phyloP scores from a whole-genome alignment of 2,797 vertebrate species.

The Channallabes apus region DNA sequence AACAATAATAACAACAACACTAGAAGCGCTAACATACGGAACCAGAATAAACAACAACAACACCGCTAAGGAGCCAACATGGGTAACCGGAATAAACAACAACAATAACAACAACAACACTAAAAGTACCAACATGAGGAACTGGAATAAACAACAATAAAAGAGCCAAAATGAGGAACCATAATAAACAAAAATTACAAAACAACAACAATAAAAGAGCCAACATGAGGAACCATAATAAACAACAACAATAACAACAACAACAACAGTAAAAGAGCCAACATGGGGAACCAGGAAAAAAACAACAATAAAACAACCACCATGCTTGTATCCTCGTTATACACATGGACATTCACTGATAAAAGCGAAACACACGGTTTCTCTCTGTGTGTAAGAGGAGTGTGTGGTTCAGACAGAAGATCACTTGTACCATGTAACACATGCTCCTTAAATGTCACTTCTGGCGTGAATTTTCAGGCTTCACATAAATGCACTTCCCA shows the following conservation, averaged over 20 bases:
- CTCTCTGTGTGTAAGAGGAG: background rate
- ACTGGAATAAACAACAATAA: background rate
- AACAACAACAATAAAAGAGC: background rate
- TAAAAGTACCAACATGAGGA: background rate
- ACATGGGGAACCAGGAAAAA: background rate
- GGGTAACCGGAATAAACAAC: background rate
- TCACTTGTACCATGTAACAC: background rate
- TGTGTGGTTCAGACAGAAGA: background rate
- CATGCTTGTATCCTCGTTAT: background rate
- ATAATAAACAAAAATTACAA: background rate
- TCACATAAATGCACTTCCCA: constrained; percentile 8
- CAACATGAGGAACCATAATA: too few relatives aligned
- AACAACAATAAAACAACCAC: background rate
- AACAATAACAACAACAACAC: background rate
- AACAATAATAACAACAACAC: too few relatives aligned
- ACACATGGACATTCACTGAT: background rate
- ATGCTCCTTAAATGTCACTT: constrained; percentile 13
- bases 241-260: background rate
- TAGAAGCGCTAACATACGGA: too few relatives aligned
- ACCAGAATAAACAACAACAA: background rate
- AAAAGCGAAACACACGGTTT: background rate
- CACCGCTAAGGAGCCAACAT: background rate
- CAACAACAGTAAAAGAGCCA: background rate
- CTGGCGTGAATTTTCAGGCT: background rate
- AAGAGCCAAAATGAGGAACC: too few relatives aligned